These are phyloP conservation scores for Drosophila prostipennis DNA, from an alignment of 2,888 invertebrate genomes.

Conservation along the genomic window DNA sequence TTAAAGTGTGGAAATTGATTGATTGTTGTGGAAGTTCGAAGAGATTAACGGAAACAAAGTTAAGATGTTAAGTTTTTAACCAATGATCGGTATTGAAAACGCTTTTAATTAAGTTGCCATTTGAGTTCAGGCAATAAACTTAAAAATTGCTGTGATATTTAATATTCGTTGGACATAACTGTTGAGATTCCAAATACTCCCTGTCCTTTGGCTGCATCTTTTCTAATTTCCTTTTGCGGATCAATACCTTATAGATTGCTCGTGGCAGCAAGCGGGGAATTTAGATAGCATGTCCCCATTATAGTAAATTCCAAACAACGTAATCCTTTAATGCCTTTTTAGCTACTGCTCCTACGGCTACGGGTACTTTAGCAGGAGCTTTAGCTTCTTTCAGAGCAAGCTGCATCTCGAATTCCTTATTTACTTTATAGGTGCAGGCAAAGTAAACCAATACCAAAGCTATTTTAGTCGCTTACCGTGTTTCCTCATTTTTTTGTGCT, in stretches of 20 bases:
- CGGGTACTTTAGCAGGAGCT: conserved; percentile 27
- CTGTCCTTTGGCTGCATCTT: neutral
- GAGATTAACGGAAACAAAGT: conserved; percentile 13
- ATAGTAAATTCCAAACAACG: conserved; percentile 67
- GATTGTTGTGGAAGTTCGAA: conserved; percentile 35
- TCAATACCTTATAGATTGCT: conserved; percentile 45
- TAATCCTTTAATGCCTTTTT: conserved; percentile 74
- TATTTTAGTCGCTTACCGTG: conserved; percentile 69
- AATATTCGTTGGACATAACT: neutral
- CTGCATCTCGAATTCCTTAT: conserved; percentile 72
- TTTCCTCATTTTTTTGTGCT: conserved; percentile 32
- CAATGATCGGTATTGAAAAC: too few species aligned
- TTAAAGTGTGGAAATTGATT: conserved; percentile 51
- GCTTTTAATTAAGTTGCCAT: neutral
- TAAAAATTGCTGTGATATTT: neutral
- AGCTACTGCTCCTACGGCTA: conserved; percentile 37
- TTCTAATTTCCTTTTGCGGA: conserved; percentile 49
- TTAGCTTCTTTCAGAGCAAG: conserved; percentile 40
- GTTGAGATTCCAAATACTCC: neutral
- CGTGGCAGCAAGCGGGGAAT: conserved; percentile 9
- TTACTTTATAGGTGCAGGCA: conserved; percentile 67
- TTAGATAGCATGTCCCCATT: conserved; percentile 54
- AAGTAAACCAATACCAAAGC: conserved; percentile 65
- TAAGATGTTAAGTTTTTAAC: too few species aligned
- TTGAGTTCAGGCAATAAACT: neutral